Conservation (phyloP, 2,888 invertebrate species). For the Synergus laeviventris region DNA sequence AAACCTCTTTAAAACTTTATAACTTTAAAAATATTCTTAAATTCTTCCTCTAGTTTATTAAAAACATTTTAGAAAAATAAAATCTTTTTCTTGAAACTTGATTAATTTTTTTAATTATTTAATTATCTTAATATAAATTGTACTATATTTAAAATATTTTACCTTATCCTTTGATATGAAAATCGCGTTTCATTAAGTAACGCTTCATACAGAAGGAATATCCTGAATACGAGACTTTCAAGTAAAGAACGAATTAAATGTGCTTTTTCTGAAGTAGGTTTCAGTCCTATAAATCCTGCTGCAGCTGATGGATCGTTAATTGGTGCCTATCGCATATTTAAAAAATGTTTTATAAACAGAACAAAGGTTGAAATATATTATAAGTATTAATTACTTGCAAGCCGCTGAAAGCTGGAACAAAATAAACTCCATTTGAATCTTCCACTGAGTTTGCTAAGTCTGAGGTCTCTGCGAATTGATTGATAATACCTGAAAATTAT, state of each 20-base stretch:
- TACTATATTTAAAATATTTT: constrained; percentile 42
- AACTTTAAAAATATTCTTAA: neutral
- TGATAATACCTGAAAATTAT: constrained; percentile 79
- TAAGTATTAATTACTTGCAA: constrained; percentile 81
- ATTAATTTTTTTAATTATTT: neutral
- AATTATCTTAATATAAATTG: neutral
- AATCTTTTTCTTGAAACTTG: too few species aligned
- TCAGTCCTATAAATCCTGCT: constrained; percentile 88
- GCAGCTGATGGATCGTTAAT: constrained; percentile 91
- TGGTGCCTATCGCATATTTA: constrained; percentile 83
- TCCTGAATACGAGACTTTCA: constrained; percentile 90
- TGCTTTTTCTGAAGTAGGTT: constrained; percentile 85
- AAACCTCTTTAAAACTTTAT: neutral
- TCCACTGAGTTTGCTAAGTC: constrained; percentile 83
- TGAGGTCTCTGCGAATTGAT: constrained; percentile 82
- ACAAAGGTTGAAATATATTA: constrained; percentile 13
- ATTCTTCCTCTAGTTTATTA: neutral
- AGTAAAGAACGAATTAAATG: constrained; percentile 90
- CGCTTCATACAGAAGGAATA: constrained; percentile 86
- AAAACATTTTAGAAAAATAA: too few species aligned
- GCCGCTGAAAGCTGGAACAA: constrained; percentile 93
- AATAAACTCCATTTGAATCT: constrained; percentile 87
- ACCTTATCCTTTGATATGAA: constrained; percentile 81
- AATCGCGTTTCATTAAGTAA: constrained; percentile 84
- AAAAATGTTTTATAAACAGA: constrained; percentile 40